Conservation (phyloP, 1,140 invertebrate genomes). For the Belonocnema kinseyi region DNA sequence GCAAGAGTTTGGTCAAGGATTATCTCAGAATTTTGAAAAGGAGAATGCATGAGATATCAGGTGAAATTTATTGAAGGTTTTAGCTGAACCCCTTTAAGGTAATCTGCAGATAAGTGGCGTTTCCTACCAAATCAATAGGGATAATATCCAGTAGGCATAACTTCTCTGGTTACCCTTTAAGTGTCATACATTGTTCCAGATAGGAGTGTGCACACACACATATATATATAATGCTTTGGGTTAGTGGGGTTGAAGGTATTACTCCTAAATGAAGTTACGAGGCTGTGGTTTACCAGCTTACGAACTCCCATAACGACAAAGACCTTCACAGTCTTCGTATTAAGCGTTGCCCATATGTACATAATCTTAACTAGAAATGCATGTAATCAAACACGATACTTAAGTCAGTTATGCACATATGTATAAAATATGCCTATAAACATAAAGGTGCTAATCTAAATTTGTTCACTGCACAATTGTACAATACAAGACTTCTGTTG, state of each 20-base stretch:
- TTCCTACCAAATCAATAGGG: conserved; percentile 8
- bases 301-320: conserved; percentile 19
- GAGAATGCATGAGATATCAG: conserved; percentile 11
- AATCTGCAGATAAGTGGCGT: conserved; percentile 4
- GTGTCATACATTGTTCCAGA: background rate
- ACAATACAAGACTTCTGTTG: no score
- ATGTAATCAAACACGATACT: no score
- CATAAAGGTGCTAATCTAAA: no score
- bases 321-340: conserved; percentile 5
- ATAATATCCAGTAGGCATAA: conserved; percentile 22
- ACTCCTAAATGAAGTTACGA: conserved; percentile 23
- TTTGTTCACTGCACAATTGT: no score
- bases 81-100: background rate
- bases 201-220: background rate
- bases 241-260: conserved; percentile 23
- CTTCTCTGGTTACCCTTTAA: background rate
- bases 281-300: conserved; percentile 16
- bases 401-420: no score
- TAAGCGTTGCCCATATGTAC: background rate
- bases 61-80: conserved; percentile 2
- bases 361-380: background rate
- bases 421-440: no score
- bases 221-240: background rate
- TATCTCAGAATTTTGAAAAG: background rate
- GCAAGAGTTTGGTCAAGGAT: background rate